Evolutionary conservation across 2,797 vertebrate genomes (phyloP).

Genomic region (Enteromius paludinosus): DNA sequence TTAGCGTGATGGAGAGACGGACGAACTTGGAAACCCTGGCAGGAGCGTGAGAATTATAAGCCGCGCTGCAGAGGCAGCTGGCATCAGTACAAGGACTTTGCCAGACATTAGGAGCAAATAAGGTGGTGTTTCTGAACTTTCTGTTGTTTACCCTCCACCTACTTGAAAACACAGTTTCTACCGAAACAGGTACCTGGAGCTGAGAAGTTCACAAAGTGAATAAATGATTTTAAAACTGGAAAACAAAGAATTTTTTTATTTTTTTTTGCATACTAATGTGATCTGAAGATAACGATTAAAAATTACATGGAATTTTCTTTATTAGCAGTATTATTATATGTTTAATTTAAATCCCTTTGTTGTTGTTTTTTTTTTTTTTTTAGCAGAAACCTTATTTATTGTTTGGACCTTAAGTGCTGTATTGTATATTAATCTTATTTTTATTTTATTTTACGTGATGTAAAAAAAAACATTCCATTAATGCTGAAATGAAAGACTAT

Average conservation of each 20-base stretch:
- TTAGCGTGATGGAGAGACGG: conserved; percentile 50
- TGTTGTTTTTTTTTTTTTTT: neutral
- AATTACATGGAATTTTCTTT: neutral
- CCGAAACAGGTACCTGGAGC: neutral
- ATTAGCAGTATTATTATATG: neutral
- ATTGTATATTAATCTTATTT: neutral
- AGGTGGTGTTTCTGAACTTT: conserved; percentile 3
- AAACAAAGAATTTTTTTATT: neutral
- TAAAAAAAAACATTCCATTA: neutral
- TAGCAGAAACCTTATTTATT: neutral
- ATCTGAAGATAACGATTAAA: neutral
- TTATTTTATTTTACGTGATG: neutral
- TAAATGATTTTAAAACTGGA: neutral
- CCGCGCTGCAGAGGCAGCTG: conserved; percentile 40
- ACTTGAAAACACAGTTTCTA: neutral
- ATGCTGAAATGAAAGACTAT: neutral
- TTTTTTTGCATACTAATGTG: neutral
- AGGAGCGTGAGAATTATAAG: conserved; percentile 43
- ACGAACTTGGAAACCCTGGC: conserved; percentile 25
- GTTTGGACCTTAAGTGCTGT: neutral
- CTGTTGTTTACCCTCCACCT: neutral
- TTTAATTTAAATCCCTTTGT: neutral
- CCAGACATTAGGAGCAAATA: conserved; percentile 44
- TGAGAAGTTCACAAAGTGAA: neutral
- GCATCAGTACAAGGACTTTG: conserved; percentile 64